Conservation (phyloP, 2,113 vertebrate species). For the Typhlomys cinereus region DNA sequence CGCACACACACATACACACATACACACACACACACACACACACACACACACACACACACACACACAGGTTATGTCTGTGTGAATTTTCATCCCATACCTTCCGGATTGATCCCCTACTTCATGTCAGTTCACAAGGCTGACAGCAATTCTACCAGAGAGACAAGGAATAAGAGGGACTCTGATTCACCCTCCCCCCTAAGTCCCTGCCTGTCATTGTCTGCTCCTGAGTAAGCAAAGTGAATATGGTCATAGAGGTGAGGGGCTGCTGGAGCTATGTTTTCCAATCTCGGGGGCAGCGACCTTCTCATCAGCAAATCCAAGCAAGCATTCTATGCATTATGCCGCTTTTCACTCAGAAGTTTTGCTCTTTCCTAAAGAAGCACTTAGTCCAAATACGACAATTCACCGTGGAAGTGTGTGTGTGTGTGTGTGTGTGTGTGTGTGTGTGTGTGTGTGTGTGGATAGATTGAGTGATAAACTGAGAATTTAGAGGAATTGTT, state of each 20-base stretch:
- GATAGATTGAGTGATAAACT: constrained; percentile 23
- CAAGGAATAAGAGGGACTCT: constrained; percentile 81
- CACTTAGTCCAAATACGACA: constrained; percentile 80
- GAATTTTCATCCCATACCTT: constrained; percentile 79
- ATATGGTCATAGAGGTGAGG: constrained; percentile 73
- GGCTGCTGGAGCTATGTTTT: constrained; percentile 77
- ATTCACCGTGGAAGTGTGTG: constrained; percentile 47
- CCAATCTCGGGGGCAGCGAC: constrained; percentile 81
- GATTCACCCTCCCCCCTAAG: constrained; percentile 81
- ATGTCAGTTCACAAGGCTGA: constrained; percentile 80
- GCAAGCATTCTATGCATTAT: constrained; percentile 80
- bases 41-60: too few relatives aligned
- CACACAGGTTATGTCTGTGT: constrained; percentile 69
- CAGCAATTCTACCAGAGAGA: constrained; percentile 82
- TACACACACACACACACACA: too few relatives aligned
- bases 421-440: not conserved
- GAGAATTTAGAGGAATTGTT: constrained; percentile 51
- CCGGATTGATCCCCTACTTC: constrained; percentile 80
- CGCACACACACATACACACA: too few relatives aligned
- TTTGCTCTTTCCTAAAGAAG: constrained; percentile 78
- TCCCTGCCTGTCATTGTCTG: constrained; percentile 84
- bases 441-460: not conserved
- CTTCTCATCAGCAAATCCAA: constrained; percentile 83
- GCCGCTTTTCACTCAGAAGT: constrained; percentile 80
- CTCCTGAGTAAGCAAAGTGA: constrained; percentile 85